phyloP scores from a whole-genome alignment of 1,140 invertebrate species.

The Elysia chlorotica region DNA sequence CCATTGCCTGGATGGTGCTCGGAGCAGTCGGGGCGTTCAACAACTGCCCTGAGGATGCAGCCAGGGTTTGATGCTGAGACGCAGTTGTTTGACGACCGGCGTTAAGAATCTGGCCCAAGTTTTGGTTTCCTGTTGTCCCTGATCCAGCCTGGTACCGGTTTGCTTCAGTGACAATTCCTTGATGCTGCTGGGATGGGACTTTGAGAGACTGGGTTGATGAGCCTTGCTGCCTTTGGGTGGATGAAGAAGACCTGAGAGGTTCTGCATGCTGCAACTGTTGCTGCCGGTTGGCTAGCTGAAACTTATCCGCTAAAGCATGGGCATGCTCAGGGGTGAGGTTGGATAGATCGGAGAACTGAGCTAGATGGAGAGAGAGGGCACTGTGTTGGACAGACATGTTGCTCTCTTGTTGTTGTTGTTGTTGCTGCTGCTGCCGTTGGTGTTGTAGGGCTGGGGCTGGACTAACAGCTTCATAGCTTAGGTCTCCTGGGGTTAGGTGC shows the following conservation, averaged over 20 bases:
- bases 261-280: too few relatives aligned
- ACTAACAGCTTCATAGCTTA: conserved; percentile 54
- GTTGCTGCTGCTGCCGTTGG: too few relatives aligned
- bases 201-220: too few relatives aligned
- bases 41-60: conserved; percentile 27
- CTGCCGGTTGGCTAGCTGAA: conserved; percentile 17
- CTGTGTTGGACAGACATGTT: background rate
- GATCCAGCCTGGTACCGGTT: too few relatives aligned
- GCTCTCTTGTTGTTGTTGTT: too few relatives aligned
- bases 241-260: too few relatives aligned
- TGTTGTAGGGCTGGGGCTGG: conserved; percentile 43
- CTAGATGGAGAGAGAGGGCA: conserved; percentile 1
- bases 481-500: conserved; percentile 31
- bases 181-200: too few relatives aligned
- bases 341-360: conserved; percentile 13
- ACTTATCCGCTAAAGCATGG: conserved; percentile 17
- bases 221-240: too few relatives aligned
- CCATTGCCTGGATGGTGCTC: conserved; percentile 48
- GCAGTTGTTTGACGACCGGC: too few relatives aligned
- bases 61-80: conserved; percentile 29
- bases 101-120: too few relatives aligned
- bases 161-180: too few relatives aligned
- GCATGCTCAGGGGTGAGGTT: conserved; percentile 20
- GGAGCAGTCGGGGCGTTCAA: conserved; percentile 37
- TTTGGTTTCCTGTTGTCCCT: too few relatives aligned